A percentile compares a stretch with the other conserved stretches of the same genome.
Conservation (phyloP, 2,888 invertebrate species). For the Allygus modestus region DNA sequence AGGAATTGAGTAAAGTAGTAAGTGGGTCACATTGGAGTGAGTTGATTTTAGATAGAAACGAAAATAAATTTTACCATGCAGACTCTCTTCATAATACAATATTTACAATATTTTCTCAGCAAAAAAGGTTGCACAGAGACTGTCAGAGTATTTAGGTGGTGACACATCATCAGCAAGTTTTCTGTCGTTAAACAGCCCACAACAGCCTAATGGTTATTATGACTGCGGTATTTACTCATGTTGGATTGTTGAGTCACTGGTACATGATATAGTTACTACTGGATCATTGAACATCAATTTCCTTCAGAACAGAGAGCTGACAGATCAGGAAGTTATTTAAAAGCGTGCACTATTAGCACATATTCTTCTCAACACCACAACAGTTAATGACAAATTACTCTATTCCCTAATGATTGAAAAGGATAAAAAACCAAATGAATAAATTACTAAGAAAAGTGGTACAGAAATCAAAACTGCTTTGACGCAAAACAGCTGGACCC, state of each 20-base stretch:
- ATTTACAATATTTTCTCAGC: not conserved
- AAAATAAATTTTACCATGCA: not conserved
- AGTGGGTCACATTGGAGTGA: conserved; percentile 32
- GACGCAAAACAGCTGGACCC: not conserved
- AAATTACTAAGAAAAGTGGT: not conserved
- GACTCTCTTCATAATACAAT: conserved; percentile 22
- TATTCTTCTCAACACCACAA: not conserved
- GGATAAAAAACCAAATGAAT: not conserved
- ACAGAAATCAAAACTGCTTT: not conserved
- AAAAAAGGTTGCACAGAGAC: conserved; percentile 20
- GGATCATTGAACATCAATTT: too few species aligned
- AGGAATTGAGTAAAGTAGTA: not conserved
- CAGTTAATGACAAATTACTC: not conserved
- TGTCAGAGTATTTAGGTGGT: not conserved
- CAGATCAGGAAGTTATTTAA: not conserved
- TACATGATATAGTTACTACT: too few species aligned
- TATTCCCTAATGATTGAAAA: conserved; percentile 17
- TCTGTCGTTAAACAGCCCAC: not conserved
- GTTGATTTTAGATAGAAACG: not conserved
- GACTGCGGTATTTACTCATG: too few species aligned
- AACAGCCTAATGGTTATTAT: conserved; percentile 22
- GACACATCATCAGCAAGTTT: not conserved
- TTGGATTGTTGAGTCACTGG: too few species aligned
- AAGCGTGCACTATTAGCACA: not conserved
- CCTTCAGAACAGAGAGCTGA: not conserved